These are phyloP conservation scores for Semicossyphus pulcher DNA, from an alignment of 2,113 vertebrate genomes.

Conservation along the genomic window DNA sequence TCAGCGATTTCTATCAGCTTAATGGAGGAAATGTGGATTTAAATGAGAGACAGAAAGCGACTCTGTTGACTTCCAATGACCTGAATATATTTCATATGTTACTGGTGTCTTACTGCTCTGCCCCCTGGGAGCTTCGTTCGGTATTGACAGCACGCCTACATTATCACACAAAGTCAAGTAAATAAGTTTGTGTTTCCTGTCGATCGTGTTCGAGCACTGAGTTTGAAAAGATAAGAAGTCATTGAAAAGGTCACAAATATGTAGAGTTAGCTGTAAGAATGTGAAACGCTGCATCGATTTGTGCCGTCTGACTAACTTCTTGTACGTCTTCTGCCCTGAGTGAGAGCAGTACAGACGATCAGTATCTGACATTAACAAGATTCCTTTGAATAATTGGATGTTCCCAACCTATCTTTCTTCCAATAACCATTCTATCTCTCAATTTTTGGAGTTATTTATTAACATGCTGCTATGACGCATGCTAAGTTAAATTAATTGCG, in stretches of 20 bases:
- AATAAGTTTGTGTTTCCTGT: background rate
- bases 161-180: conserved; percentile 27
- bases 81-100: conserved; percentile 34
- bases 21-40: conserved; percentile 20
- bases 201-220: background rate
- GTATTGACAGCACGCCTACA: conserved; percentile 19
- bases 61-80: conserved; percentile 18
- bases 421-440: conserved; percentile 48
- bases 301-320: conserved; percentile 11
- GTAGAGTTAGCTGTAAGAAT: background rate
- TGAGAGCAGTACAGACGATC: conserved; percentile 30
- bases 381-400: conserved; percentile 50
- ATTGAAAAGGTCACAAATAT: background rate
- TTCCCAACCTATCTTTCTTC: conserved; percentile 26
- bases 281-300: background rate
- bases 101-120: background rate
- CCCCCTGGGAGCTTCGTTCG: conserved; percentile 1
- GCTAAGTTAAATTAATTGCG: conserved; percentile 51
- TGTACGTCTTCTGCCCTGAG: background rate
- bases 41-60: background rate
- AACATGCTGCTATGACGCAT: conserved; percentile 28
- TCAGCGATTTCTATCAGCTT: conserved; percentile 8
- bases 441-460: conserved; percentile 48
- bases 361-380: conserved; percentile 60
- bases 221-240: background rate